Base-by-base conservation (phyloP, 2,888 invertebrate genomes). In the Matsumyia berberina region DNA sequence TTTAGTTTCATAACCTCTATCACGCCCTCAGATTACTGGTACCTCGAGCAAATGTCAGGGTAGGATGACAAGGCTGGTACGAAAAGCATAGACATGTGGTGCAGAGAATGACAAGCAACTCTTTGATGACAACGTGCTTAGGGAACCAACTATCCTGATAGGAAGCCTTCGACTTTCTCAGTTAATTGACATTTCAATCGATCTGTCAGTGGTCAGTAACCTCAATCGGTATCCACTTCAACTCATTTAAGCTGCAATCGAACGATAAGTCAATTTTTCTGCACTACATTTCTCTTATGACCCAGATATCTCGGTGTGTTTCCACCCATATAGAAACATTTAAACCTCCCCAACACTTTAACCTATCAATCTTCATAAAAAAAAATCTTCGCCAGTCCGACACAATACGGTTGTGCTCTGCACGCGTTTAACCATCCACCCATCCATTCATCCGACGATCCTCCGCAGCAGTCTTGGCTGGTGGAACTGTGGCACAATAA, bases 351-450 rank as follows among this genome's bases (percentile, higher is more conserved):
- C 60, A 60, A 53, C 70, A 73, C 78, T 78, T 51, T 42, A 77
- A 73, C 46, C 60, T 33, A 77, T 83, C 82, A 83, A 83, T 83
- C 82, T 78, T 83, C 60, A 83, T 83, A 53, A 80, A 67, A 12
- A 29, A 55, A 44, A 44, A 31, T 53, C 58, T 70, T 42, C 24
- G 19, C 24, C n/a, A 35, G n/a, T 6, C 62, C n/a, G n/a, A 29
- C 46, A n/a, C 12, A 35, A 37, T 24, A 66, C 29, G 51, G 33
- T 49, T 69, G 51, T 31, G 49, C 37, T 24, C 67, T 24, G 19
- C 39, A 64, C 57, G 69, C 62, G 46, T 78, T 35, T 46, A 53
- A 42, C 12, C 51, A 69, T n/a, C n/a, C n/a, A n/a, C n/a, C n/a
- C n/a, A n/a, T n/a, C n/a, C n/a, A n/a, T n/a, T n/a, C n/a, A n/a